Evolutionary conservation across 2,113 vertebrate species (phyloP).

Genomic region (Cyanoderma ruficeps): DNA sequence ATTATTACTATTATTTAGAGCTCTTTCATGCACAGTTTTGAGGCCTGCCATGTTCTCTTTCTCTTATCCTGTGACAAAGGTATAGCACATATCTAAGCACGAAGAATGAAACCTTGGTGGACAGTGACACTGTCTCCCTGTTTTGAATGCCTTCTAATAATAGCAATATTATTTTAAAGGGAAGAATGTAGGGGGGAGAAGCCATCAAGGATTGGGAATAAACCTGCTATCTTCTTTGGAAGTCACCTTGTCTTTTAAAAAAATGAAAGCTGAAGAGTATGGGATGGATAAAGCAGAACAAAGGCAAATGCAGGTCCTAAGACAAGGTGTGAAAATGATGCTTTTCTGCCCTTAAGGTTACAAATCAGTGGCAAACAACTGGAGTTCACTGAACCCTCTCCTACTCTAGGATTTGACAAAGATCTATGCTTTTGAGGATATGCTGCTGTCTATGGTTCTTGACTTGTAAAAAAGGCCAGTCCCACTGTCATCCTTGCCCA

Average conservation of each 20-base stretch:
- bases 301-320: not conserved
- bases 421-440: not conserved
- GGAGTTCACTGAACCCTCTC: not conserved
- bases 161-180: constrained; percentile 6
- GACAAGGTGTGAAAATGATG: not conserved
- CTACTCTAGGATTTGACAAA: not conserved
- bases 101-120: not conserved
- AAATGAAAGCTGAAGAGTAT: not conserved
- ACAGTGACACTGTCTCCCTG: not conserved
- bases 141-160: constrained; percentile 25
- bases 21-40: not conserved
- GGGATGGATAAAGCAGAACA: not conserved
- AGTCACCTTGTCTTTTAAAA: not conserved
- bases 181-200: not conserved
- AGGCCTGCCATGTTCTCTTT: not conserved
- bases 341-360: not conserved
- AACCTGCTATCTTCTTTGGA: not conserved
- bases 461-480: not conserved
- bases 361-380: not conserved
- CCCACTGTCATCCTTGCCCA: not conserved
- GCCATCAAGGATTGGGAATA: not conserved
- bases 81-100: not conserved
- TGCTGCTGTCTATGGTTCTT: not conserved
- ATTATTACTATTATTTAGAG: constrained; percentile 12
- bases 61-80: not conserved